These are phyloP conservation scores for Allolobophora icterica DNA, from an alignment of 2,888 invertebrate genomes.

Conservation along the genomic window DNA sequence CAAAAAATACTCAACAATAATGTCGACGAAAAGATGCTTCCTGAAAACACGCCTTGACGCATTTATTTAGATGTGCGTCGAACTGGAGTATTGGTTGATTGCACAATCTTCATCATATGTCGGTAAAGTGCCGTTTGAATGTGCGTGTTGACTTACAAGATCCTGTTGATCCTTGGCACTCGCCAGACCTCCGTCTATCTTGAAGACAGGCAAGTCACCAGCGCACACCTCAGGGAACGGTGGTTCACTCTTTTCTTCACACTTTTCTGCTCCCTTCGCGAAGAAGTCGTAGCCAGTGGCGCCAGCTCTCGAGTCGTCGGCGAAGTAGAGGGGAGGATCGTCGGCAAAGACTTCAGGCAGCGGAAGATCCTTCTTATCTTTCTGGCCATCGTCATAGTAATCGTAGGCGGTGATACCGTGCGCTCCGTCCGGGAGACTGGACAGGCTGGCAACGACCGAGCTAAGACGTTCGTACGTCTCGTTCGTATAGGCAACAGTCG, in stretches of 20 bases:
- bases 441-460: background rate
- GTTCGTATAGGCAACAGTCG: constrained; percentile 14
- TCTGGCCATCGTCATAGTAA: background rate
- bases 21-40: background rate
- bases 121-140: background rate
- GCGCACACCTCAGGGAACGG: constrained; percentile 22
- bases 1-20: background rate
- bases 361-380: background rate
- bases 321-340: background rate
- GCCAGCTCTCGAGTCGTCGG: background rate
- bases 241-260: background rate
- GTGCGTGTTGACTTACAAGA: background rate
- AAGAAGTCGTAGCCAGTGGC: background rate
- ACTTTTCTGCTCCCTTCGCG: background rate
- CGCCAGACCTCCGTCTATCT: background rate
- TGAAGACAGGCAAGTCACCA: background rate
- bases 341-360: background rate
- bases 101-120: background rate
- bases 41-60: background rate
- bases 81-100: background rate
- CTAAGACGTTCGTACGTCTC: constrained; percentile 2
- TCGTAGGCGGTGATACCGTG: background rate
- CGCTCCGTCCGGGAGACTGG: background rate
- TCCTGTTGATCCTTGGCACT: background rate
- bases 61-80: background rate